Conservation (phyloP, 53 echinoderm and acorn worm species). For the Hippasteria phrygiana region DNA sequence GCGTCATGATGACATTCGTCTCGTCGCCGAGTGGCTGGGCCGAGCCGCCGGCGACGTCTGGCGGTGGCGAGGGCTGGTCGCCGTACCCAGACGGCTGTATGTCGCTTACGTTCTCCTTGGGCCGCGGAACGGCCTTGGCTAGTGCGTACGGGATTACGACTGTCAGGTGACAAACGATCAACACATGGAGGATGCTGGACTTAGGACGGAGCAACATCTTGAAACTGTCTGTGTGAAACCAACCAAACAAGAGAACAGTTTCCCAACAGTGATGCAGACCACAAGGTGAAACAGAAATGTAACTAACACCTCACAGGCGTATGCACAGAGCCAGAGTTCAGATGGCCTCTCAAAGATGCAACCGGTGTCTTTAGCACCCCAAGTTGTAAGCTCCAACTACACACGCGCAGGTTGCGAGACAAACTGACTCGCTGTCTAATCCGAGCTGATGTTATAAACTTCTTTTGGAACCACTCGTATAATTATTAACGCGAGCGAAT, state of each 20-base stretch:
- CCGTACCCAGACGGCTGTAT: background rate
- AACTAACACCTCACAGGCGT: no score
- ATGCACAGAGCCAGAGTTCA: background rate
- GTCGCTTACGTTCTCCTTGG: background rate
- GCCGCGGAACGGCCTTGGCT: conserved; percentile 27
- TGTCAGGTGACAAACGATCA: conserved; percentile 23
- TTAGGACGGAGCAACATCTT: conserved; percentile 30
- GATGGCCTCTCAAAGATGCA: background rate
- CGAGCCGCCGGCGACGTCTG: background rate
- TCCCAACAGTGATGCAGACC: no score
- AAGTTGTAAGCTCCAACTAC: background rate
- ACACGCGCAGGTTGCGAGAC: conserved; percentile 26
- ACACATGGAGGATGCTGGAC: conserved; percentile 24
- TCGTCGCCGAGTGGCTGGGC: background rate
- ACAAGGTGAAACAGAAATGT: no score
- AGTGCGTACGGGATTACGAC: conserved; percentile 8
- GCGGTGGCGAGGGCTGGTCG: background rate
- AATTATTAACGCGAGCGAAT: conserved; percentile 17
- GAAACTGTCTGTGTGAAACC: no score
- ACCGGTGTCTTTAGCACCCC: background rate
- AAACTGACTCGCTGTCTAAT: conserved; percentile 20
- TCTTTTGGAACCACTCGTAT: conserved; percentile 26
- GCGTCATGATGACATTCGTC: conserved; percentile 23
- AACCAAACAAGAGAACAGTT: no score
- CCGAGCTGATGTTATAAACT: conserved; percentile 29